Evolutionary conservation across 2,888 invertebrate genomes (phyloP).

Genomic region (Azorinus chamasolen): DNA sequence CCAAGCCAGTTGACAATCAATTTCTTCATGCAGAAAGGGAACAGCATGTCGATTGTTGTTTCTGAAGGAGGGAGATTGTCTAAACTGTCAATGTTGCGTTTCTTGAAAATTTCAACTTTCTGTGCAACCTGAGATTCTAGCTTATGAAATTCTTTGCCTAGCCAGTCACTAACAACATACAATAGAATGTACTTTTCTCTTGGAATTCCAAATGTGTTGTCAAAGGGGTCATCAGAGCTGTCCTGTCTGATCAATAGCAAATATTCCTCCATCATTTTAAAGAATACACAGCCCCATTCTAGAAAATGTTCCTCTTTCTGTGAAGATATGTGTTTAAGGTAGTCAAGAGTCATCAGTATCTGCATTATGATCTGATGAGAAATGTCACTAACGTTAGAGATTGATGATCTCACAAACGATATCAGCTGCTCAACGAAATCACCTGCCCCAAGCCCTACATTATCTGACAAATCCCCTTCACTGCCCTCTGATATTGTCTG

Average conservation of each 20-base stretch:
- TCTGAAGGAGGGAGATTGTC: slow-evolving; percentile 74
- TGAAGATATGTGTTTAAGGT: slow-evolving; percentile 32
- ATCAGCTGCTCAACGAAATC: slow-evolving; percentile 34
- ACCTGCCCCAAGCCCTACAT: slow-evolving; percentile 8
- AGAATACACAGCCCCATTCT: slow-evolving; percentile 39
- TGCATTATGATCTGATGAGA: slow-evolving; percentile 29
- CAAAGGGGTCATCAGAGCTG: slow-evolving; percentile 9
- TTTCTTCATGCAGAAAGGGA: slow-evolving; percentile 76
- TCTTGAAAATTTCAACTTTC: slow-evolving; percentile 73
- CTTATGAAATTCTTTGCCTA: slow-evolving; percentile 73
- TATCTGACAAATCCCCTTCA: no score
- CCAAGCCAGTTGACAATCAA: slow-evolving; percentile 73
- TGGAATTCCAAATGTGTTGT: slow-evolving; percentile 53
- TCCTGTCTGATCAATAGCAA: slow-evolving; percentile 24
- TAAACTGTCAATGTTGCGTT: slow-evolving; percentile 72
- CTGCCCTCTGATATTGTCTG: no score
- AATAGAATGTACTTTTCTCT: slow-evolving; percentile 56
- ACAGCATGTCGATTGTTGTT: slow-evolving; percentile 68
- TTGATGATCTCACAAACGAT: slow-evolving; percentile 18
- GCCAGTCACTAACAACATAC: slow-evolving; percentile 72
- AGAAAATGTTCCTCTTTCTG: slow-evolving; percentile 3
- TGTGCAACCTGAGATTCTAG: slow-evolving; percentile 63
- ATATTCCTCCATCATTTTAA: slow-evolving; percentile 56
- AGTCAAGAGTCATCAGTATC: slow-evolving; percentile 37
- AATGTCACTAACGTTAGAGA: slow-evolving; percentile 9